Conservation (phyloP, 2,113 vertebrate species). For the Chloebia gouldiae region DNA sequence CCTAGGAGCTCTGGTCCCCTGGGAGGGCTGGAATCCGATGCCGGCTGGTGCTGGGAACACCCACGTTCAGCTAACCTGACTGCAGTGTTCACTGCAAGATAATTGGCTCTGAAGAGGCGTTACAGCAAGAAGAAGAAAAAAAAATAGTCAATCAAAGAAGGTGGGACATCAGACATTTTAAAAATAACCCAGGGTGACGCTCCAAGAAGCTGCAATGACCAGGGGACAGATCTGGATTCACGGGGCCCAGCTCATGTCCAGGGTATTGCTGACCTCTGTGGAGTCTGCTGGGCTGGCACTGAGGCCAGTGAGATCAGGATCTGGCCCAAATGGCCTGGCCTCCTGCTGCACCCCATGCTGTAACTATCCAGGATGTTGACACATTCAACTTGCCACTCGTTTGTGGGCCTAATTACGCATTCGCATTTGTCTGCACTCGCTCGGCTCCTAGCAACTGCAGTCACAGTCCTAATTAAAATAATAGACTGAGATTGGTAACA, state of each 20-base stretch:
- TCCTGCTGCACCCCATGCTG: slow-evolving; percentile 13
- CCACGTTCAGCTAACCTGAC: slow-evolving; percentile 9
- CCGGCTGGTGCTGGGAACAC: not conserved
- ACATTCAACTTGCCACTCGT: slow-evolving; percentile 64
- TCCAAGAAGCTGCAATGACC: not conserved
- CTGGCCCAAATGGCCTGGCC: slow-evolving; percentile 17
- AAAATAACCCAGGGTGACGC: slow-evolving; percentile 26
- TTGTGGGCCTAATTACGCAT: slow-evolving; percentile 69
- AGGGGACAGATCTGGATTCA: not conserved
- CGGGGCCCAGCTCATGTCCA: not conserved
- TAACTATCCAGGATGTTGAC: slow-evolving; percentile 51
- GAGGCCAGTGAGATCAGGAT: slow-evolving; percentile 4
- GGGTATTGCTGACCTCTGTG: not conserved
- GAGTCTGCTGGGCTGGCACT: not conserved
- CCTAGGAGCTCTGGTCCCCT: slow-evolving; percentile 17
- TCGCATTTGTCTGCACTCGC: slow-evolving; percentile 65
- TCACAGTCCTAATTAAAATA: slow-evolving; percentile 75
- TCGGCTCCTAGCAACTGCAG: slow-evolving; percentile 70
- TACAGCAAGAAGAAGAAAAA: not conserved
- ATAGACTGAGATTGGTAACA: slow-evolving; percentile 73
- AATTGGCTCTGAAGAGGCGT: not conserved
- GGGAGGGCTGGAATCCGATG: slow-evolving; percentile 15
- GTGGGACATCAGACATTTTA: not conserved
- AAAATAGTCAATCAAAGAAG: not conserved
- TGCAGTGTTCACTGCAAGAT: not conserved